Evolutionary conservation across 92 coral and sea anemone species (phyloP), one percentile per base, ranked within the genome.

Genomic region (Palythoa caribaeorum): DNA sequence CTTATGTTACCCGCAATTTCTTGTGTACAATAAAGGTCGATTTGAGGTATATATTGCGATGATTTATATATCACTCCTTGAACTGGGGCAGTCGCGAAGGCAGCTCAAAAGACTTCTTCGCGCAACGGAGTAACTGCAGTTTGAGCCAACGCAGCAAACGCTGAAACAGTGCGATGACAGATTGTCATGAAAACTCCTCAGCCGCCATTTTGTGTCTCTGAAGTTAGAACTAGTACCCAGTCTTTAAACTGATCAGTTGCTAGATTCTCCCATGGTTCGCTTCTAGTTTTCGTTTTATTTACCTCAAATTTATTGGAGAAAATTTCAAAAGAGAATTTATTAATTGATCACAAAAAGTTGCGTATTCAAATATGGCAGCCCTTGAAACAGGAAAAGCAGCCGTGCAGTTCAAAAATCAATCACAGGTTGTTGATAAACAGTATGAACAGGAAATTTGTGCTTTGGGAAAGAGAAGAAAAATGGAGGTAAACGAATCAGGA

Each of bases 401-500:
- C 11, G 60, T 81, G 76, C 86, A 15, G 62, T 20, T 76, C 59
- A 66, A 68, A 68, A 81, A 13, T 48, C 86, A 21, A 66, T 81
- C 86, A 81, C 76, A 35, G 51, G 86, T 66, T 81, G 76, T 81
- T 81, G 75, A 66, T 65, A 81, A 81, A 81, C 86, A 81, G 76
- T 65, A 81, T 81, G 86, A 81, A 71, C 86, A 81, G 86, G 86
- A 81, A 81, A 71, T 16, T 19, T 65, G 76, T 60, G 76, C 75
- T 47, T 57, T 71, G 66, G 76, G 86, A 68, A 91, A 84, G 87
- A 88, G 91, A 66, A 89, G 68, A 55, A 95, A 88, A 80, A 95
- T 95, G 98, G 95, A 95, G 80, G 83, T 89, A 39, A 93, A 89
- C 62, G 90, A 86, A 76, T 87, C 93, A 84, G 92, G 90, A 80